phyloP scores from a whole-genome alignment of 2,888 invertebrate genomes.

The Plagiodera versicolora region DNA sequence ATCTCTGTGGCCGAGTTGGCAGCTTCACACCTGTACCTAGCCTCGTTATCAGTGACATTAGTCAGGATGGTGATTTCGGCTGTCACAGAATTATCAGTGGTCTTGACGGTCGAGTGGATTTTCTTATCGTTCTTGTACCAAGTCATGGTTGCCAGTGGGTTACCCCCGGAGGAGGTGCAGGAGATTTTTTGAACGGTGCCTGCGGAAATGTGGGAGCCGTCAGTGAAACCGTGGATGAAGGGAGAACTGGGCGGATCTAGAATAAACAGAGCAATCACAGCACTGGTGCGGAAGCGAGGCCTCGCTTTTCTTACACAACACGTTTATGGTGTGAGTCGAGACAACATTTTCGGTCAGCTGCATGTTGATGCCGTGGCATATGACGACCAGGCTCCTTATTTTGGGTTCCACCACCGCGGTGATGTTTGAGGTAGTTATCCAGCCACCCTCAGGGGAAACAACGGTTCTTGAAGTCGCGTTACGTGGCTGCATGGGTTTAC shows the following conservation, averaged over 20 bases:
- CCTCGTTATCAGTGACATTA: conserved; percentile 93
- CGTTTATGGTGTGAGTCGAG: conserved; percentile 89
- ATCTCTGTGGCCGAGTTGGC: conserved; percentile 87
- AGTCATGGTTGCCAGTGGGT: conserved; percentile 87
- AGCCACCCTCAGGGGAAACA: conserved; percentile 78
- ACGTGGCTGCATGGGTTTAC: conserved; percentile 70
- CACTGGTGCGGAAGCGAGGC: background rate
- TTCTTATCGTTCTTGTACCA: conserved; percentile 95
- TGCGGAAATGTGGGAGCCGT: conserved; percentile 77
- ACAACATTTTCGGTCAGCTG: conserved; percentile 87
- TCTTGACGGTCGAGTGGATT: conserved; percentile 73
- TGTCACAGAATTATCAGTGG: conserved; percentile 77
- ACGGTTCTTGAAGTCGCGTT: conserved; percentile 73
- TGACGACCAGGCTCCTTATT: conserved; percentile 78
- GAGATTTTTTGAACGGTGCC: conserved; percentile 86
- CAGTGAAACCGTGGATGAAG: conserved; percentile 86
- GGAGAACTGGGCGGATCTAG: conserved; percentile 92
- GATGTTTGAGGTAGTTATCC: conserved; percentile 88
- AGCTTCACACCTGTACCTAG: conserved; percentile 91
- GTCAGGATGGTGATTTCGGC: conserved; percentile 82
- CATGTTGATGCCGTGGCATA: conserved; percentile 89
- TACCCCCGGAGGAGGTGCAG: conserved; percentile 92
- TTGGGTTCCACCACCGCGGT: conserved; percentile 79
- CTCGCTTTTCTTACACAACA: conserved; percentile 77
- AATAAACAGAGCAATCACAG: too few species aligned